Evolutionary conservation across 2,888 invertebrate genomes (phyloP).

Genomic region (Drymonia ruficornis): DNA sequence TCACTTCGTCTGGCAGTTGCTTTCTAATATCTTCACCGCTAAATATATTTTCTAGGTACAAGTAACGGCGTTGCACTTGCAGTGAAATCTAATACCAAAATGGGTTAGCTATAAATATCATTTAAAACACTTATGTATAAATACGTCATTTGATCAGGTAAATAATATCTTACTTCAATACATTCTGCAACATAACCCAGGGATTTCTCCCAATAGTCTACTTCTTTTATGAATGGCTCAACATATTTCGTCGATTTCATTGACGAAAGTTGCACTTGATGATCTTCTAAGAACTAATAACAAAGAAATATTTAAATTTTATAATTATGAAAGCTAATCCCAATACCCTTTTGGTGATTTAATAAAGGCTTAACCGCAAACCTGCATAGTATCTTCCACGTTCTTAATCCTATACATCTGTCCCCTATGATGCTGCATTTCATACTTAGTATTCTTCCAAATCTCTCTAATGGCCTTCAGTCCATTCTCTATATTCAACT

Average conservation of each 20-base stretch:
- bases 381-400: slow-evolving; percentile 91
- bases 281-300: slow-evolving; percentile 89
- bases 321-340: background rate
- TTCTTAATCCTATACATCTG: slow-evolving; percentile 88
- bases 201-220: slow-evolving; percentile 94
- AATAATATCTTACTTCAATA: slow-evolving; percentile 85
- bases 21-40: slow-evolving; percentile 94
- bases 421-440: slow-evolving; percentile 89
- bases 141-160: slow-evolving; percentile 1
- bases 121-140: background rate
- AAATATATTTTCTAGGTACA: slow-evolving; percentile 96
- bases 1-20: slow-evolving; percentile 91
- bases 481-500: slow-evolving; percentile 93
- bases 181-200: slow-evolving; percentile 93
- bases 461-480: slow-evolving; percentile 88
- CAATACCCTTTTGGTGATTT: background rate
- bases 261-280: slow-evolving; percentile 92
- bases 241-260: slow-evolving; percentile 96
- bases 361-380: slow-evolving; percentile 22
- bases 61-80: slow-evolving; percentile 93
- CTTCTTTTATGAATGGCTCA: slow-evolving; percentile 92
- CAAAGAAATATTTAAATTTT: background rate
- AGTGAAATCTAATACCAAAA: slow-evolving; percentile 81
- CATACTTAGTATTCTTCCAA: slow-evolving; percentile 90
- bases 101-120: background rate